phyloP scores from a whole-genome alignment of 2,797 vertebrate genomes.

The Sylvia borin region DNA sequence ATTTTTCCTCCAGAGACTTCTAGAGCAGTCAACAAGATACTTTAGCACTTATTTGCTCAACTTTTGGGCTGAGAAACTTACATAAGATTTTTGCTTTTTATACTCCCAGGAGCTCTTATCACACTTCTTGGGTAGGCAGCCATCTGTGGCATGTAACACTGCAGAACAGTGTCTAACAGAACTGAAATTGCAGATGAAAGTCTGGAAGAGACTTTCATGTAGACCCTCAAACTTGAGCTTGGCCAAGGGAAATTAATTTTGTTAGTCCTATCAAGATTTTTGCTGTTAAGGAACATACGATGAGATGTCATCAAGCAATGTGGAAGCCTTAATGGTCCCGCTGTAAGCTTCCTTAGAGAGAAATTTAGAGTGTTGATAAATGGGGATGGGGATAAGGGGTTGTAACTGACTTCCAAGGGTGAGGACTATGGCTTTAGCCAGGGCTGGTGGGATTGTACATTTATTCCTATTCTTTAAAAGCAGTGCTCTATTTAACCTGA shows the following conservation, averaged over 20 bases:
- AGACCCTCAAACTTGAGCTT: neutral
- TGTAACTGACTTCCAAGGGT: neutral
- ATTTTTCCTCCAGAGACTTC: constrained; percentile 5
- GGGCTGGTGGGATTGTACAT: neutral
- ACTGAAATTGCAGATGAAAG: neutral
- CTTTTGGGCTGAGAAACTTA: constrained; percentile 39
- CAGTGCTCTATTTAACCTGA: neutral
- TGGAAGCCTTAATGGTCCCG: neutral
- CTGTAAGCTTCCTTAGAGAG: neutral
- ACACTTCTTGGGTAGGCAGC: constrained; percentile 34
- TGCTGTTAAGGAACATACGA: neutral
- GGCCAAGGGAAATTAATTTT: neutral
- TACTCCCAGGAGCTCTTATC: constrained; percentile 22
- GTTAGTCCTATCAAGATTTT: neutral
- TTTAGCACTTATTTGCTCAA: constrained; percentile 32
- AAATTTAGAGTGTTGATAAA: neutral
- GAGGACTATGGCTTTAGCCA: neutral
- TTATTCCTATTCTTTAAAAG: neutral
- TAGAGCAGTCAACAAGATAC: neutral
- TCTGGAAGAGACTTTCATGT: neutral
- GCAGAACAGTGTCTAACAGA: constrained; percentile 24
- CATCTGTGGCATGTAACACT: constrained; percentile 24
- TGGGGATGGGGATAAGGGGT: too few species aligned
- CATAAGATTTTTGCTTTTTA: constrained; percentile 40
- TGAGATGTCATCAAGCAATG: neutral